Evolutionary conservation across 1,140 invertebrate species (phyloP).

Genomic region (Heliothis subflexa): DNA sequence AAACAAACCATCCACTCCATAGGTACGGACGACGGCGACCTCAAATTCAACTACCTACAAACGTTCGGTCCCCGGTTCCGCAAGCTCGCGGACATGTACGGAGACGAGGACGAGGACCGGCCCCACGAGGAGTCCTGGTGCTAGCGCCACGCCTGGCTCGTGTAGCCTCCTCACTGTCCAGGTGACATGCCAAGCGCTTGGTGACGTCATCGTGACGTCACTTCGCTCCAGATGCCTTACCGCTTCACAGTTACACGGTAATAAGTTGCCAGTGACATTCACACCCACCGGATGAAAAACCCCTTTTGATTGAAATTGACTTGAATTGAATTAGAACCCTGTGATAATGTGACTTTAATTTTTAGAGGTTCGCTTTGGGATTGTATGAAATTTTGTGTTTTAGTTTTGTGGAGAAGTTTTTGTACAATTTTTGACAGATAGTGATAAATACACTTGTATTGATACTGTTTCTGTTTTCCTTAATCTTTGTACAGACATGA

Average conservation of each 20-base stretch:
- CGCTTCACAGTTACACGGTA: constrained; percentile 44
- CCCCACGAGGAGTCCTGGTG: constrained; percentile 93
- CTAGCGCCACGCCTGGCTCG: constrained; percentile 86
- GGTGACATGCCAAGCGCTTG: constrained; percentile 50
- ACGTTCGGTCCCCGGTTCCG: constrained; percentile 98
- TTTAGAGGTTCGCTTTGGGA: constrained; percentile 22
- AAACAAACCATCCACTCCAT: not conserved
- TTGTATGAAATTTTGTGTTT: constrained; percentile 29
- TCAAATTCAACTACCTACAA: constrained; percentile 98
- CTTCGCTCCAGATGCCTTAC: constrained; percentile 67
- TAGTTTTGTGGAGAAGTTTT: not conserved
- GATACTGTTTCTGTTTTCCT: constrained; percentile 2
- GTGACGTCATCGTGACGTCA: constrained; percentile 55
- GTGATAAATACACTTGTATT: constrained; percentile 7
- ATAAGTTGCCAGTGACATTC: constrained; percentile 48
- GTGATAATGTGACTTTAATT: constrained; percentile 36
- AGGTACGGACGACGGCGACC: constrained; percentile 97
- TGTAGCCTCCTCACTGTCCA: constrained; percentile 70
- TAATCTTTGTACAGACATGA: not conserved
- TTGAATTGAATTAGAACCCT: constrained; percentile 35
- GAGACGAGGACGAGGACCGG: constrained; percentile 94
- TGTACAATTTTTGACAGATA: constrained; percentile 16
- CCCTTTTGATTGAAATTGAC: constrained; percentile 48
- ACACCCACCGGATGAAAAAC: constrained; percentile 52
- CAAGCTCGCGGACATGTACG: constrained; percentile 99